phyloP scores from a whole-genome alignment of 2,888 invertebrate species.

The Ochropacha duplaris region DNA sequence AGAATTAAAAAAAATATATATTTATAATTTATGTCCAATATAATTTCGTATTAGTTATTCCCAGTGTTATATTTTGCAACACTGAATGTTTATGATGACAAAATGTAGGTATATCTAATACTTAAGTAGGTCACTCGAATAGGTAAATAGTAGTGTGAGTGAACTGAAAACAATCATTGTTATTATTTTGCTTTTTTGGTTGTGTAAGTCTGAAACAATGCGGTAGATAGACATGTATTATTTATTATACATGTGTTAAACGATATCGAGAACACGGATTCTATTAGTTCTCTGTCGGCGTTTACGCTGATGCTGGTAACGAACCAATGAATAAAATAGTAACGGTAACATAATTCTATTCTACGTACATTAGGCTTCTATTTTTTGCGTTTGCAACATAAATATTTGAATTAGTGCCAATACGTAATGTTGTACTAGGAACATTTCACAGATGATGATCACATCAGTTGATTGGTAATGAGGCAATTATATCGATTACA shows the following conservation, averaged over 20 bases:
- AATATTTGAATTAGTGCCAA: slow-evolving; percentile 52
- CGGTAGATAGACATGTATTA: too few species aligned
- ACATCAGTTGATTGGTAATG: slow-evolving; percentile 12
- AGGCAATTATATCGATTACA: background rate
- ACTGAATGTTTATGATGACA: too few species aligned
- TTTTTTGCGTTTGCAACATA: slow-evolving; percentile 8
- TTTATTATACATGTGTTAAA: background rate
- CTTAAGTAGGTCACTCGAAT: background rate
- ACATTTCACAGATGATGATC: slow-evolving; percentile 11
- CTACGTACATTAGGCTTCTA: background rate
- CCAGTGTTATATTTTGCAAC: too few species aligned
- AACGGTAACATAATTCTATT: background rate
- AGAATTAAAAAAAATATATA: too few species aligned
- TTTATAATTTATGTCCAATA: too few species aligned
- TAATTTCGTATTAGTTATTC: too few species aligned
- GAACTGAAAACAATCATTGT: background rate
- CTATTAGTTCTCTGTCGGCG: background rate
- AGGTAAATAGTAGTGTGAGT: slow-evolving; percentile 2
- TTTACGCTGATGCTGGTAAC: too few species aligned
- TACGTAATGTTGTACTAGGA: slow-evolving; percentile 19
- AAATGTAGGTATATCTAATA: background rate
- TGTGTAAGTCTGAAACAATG: background rate
- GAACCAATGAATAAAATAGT: background rate
- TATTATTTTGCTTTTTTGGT: background rate
- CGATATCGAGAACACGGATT: background rate